Evolutionary conservation across 2,113 vertebrate species (phyloP).

Genomic region (Girardinichthys multiradiatus): DNA sequence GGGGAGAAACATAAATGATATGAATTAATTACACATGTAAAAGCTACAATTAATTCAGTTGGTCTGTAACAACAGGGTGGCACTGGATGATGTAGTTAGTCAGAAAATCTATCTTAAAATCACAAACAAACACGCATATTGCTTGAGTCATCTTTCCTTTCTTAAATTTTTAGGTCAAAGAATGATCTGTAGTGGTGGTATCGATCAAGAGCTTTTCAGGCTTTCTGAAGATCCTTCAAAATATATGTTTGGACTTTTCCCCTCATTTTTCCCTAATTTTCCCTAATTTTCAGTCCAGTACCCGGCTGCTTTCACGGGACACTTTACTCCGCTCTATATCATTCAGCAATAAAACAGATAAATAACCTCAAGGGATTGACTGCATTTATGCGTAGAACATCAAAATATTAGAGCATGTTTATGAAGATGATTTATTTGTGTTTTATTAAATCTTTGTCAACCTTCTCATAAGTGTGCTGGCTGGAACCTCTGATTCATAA

Average conservation of each 20-base stretch:
- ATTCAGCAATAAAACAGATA: no score
- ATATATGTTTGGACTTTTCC: neutral
- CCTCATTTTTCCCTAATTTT: neutral
- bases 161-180: neutral
- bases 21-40: slow-evolving; percentile 95
- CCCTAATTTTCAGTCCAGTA: neutral
- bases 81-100: slow-evolving; percentile 94
- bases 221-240: neutral
- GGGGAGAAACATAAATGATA: slow-evolving; percentile 90
- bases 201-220: neutral
- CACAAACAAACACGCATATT: neutral
- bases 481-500: no score
- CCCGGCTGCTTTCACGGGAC: no score
- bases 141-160: neutral
- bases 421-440: no score
- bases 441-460: no score
- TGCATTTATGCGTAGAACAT: no score
- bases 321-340: no score
- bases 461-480: no score
- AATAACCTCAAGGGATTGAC: no score
- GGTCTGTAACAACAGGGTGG: slow-evolving; percentile 91
- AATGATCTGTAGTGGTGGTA: neutral
- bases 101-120: slow-evolving; percentile 79
- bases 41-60: slow-evolving; percentile 91
- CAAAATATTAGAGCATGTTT: no score